A percentile compares a stretch with the other conserved stretches of the same genome.
phyloP scores from a whole-genome alignment of 2,888 invertebrate genomes.

The Zaprionus bogoriensis region DNA sequence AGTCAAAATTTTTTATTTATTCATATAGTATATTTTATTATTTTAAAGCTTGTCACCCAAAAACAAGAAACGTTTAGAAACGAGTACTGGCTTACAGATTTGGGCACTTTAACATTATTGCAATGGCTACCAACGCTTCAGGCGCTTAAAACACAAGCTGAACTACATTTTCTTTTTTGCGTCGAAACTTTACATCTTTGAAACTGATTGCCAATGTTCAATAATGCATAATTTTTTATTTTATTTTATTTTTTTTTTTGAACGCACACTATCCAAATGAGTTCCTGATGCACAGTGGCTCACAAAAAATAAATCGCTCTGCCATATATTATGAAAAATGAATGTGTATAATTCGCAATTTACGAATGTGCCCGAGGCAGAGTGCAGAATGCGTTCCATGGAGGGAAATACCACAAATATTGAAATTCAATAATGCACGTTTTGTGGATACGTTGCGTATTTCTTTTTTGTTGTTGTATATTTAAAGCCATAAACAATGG shows the following conservation, averaged over 20 bases:
- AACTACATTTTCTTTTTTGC: background rate
- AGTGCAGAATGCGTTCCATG: background rate
- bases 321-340: background rate
- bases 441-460: constrained; percentile 2
- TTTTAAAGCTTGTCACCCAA: no score
- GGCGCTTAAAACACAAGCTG: no score
- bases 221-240: background rate
- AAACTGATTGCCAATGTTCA: background rate
- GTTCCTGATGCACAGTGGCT: background rate
- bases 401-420: constrained; percentile 20
- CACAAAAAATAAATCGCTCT: background rate
- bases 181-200: background rate
- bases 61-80: no score
- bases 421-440: constrained; percentile 48
- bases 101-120: no score
- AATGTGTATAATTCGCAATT: constrained; percentile 1
- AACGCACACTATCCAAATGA: background rate
- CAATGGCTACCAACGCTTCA: no score
- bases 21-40: no score
- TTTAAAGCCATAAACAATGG: constrained; percentile 62
- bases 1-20: no score
- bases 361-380: background rate
- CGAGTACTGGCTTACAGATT: no score
- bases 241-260: background rate
- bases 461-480: constrained; percentile 24